Evolutionary conservation across 2,797 vertebrate genomes (phyloP), one percentile per base, ranked within the genome.

Genomic region (Hyperoplus immaculatus): DNA sequence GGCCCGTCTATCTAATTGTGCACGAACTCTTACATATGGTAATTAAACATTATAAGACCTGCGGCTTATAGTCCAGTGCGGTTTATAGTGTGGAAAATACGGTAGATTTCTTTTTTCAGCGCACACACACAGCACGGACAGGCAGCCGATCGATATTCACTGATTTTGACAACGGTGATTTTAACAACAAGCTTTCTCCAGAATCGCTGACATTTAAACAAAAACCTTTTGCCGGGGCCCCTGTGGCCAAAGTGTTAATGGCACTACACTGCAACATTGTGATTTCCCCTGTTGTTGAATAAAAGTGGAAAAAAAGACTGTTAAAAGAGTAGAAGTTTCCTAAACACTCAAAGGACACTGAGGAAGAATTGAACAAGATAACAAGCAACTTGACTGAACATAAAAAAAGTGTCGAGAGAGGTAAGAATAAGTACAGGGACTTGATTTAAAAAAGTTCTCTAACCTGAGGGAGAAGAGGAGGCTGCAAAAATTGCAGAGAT

Each of bases 361-460:
- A 47, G 2, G 16, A 18, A 3, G n/a, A 6, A 51, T 54, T 58
- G 12, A 45, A 54, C 7, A 42, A 49, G 41, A 15, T 60, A 54
- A 43, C 3, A n/a, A 59, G 5, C 18, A 6, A 41, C 18, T 67
- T 75, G 39, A 79, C 47, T 64, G 14, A 60, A 69, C 59, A 41
- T 42, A 29, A 46, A 53, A 29, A 15, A 7, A 50, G 4, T 36
- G 41, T 70, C 50, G 51, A 55, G 41, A 60, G 42, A 50, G 4
- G 53, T 39, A 58, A 5, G 39, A 66, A 58, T 14, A 42, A 45
- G 8, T 10, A 45, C 60, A 14, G 58, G 69, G 18, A 56, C 39
- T 39, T 18, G 53, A 75, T 50, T 60, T 41, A 39, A 6, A 6
- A 73, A 71, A 53, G 73, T 75, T 36, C 18, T 54, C 16, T 29